Base-by-base conservation (phyloP, 2,113 vertebrate species). In the Corydoras maculifer region DNA sequence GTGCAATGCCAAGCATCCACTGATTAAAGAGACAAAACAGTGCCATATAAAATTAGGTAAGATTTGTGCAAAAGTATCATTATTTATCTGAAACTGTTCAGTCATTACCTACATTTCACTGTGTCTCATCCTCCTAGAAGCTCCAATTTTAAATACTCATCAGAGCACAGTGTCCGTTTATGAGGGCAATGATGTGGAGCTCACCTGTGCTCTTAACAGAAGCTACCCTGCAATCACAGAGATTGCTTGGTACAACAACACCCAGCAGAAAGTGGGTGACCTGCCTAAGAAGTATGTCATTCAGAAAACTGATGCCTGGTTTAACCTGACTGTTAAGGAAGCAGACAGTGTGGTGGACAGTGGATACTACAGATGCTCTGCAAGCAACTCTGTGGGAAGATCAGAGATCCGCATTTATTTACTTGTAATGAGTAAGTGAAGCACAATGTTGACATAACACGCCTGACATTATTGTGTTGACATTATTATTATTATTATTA, bases 31-130 rank as follows among this genome's bases (percentile, higher is more conserved):
- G 0, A 75, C 75, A 5, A 76, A 86, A 14, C 75, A 75, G 75
- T 97, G 96, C 84, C 72, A 5, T 12, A 79, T 97, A 51, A 88
- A 68, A 11, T 83, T 96, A 62, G 92, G 94, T 93, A 80, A 89
- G 91, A 3, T 2, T 10, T 0, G 35, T 43, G 1, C 35, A 43
- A 43, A 43, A 43, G 35, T 43, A 43, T 43, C 35, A 43, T 8
- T 0, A 4, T 11, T 54, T 8, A 32, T 0, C 25, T 60, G 4
- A n/a, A 5, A 35, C 18, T 58, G 10, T 43, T 43, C 7, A 43
- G 35, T 43, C 35, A 43, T 5, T 8, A 43, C 35, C 35, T 43
- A 0, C 35, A 14, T 51, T 43, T 8, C 2, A n/a, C 15, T 6
- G 4, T 43, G 14, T 29, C 32, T 25, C 30, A 30, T 31, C 31